phyloP scores from a whole-genome alignment of 2,113 vertebrate genomes.

The Halcyon senegalensis region DNA sequence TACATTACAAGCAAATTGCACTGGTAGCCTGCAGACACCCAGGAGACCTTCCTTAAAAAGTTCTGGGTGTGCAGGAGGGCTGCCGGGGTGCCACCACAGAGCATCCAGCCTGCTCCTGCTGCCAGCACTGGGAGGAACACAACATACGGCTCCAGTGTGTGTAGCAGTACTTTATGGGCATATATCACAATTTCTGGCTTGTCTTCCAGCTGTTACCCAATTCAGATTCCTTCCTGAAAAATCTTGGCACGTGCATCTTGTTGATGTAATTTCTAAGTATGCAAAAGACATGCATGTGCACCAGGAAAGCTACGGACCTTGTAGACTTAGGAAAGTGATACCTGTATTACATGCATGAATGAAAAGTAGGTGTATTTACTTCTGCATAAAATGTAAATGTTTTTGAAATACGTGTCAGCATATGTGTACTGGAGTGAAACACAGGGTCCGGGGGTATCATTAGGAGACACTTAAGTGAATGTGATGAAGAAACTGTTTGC shows the following conservation, averaged over 20 bases:
- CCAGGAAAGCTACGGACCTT: not conserved
- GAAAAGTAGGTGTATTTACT: not conserved
- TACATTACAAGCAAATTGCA: not conserved
- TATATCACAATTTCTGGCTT: not conserved
- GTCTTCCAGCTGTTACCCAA: not conserved
- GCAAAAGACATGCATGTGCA: not conserved
- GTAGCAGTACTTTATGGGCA: not conserved
- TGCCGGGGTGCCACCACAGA: not conserved
- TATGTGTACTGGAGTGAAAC: not conserved
- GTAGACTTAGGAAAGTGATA: not conserved
- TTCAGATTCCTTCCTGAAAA: slow-evolving; percentile 20
- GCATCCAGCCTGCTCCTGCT: not conserved
- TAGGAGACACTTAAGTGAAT: not conserved
- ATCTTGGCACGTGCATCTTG: not conserved
- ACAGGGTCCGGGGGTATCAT: not conserved
- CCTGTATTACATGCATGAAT: not conserved
- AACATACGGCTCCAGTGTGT: fast-evolving
- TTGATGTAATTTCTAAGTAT: not conserved
- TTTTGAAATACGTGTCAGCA: not conserved
- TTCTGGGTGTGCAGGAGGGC: not conserved
- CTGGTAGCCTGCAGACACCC: not conserved
- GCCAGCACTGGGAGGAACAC: not conserved
- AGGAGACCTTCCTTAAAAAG: not conserved
- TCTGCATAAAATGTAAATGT: not conserved
- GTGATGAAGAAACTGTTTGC: slow-evolving; percentile 20